Evolutionary conservation across 92 coral and sea anemone species (phyloP).

Genomic region (Umimayanthus kanabou): DNA sequence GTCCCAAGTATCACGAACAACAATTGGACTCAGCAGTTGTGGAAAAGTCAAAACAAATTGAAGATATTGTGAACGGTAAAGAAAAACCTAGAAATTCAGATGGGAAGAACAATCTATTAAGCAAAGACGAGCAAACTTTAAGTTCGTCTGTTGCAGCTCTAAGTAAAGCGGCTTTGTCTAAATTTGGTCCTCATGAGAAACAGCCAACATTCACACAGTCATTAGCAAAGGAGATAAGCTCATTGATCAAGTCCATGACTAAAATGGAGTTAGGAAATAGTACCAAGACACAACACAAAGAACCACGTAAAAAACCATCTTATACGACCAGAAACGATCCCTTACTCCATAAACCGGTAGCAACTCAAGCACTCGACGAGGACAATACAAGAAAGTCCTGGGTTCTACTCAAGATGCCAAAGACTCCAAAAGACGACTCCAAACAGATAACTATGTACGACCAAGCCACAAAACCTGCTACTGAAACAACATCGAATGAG

Average conservation of each 20-base stretch:
- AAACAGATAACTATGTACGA: conserved; percentile 47
- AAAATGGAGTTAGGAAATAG: conserved; percentile 38
- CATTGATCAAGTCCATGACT: conserved; percentile 65
- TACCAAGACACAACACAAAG: conserved; percentile 4
- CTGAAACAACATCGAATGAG: neutral
- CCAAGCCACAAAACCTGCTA: conserved; percentile 36
- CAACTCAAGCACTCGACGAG: conserved; percentile 31
- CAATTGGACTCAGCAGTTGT: neutral
- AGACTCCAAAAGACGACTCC: conserved; percentile 40
- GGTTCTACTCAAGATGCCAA: conserved; percentile 95
- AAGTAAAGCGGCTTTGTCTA: conserved; percentile 13
- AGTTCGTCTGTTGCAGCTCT: conserved; percentile 10
- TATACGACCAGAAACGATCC: neutral
- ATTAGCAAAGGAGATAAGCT: conserved; percentile 74
- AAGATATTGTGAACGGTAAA: neutral
- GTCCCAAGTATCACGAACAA: neutral
- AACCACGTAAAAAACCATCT: neutral
- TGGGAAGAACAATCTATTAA: neutral
- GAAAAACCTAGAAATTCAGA: neutral
- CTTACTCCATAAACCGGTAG: neutral
- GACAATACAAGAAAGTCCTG: conserved; percentile 90
- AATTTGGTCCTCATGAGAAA: neutral
- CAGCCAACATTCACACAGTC: conserved; percentile 39
- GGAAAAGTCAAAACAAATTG: neutral
- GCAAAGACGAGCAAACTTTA: conserved; percentile 18